Evolutionary conservation across 37 sponge, comb jelly and placozoan species (phyloP).

Genomic region (Corticium candelabrum): DNA sequence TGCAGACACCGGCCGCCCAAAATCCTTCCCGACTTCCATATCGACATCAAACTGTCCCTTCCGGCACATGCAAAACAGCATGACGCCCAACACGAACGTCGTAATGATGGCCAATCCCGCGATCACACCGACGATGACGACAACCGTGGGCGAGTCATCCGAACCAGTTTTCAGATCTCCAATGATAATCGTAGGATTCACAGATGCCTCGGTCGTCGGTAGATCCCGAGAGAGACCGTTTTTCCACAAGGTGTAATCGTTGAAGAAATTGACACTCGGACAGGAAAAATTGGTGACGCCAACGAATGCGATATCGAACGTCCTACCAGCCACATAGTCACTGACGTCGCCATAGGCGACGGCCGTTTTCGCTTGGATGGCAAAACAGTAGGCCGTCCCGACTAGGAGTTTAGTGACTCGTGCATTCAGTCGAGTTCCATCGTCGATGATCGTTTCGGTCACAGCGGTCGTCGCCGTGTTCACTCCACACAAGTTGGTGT

Average conservation of each 20-base stretch:
- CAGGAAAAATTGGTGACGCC: neutral
- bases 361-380: neutral
- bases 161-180: neutral
- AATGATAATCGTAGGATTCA: neutral
- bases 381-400: neutral
- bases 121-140: neutral
- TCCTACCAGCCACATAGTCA: neutral
- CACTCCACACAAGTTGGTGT: too few species aligned
- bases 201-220: neutral
- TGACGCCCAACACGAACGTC: neutral
- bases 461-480: neutral
- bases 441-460: neutral
- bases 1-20: too few species aligned
- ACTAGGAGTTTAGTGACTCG: neutral
- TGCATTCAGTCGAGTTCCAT: neutral
- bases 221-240: neutral
- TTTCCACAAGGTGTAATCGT: neutral
- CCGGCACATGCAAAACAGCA: neutral
- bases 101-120: constrained; percentile 2
- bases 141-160: neutral
- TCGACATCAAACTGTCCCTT: neutral
- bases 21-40: neutral
- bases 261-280: neutral
- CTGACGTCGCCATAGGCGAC: neutral
- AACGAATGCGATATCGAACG: neutral